Evolutionary conservation across 1,140 invertebrate species (phyloP), one percentile per base, ranked within the genome.

Genomic region (Cardiocondyla obscurior): DNA sequence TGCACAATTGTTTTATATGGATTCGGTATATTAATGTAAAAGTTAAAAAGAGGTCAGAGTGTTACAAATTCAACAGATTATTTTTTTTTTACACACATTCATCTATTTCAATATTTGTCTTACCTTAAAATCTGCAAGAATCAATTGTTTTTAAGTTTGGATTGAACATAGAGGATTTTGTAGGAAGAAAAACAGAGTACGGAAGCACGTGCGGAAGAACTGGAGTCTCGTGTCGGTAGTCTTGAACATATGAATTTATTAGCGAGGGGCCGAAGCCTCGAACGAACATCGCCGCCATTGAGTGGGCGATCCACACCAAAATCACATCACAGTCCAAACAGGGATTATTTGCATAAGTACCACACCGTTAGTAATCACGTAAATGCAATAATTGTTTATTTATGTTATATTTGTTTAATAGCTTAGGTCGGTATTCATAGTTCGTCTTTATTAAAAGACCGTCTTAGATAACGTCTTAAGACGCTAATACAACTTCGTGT

Each of bases 101-200:
- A 5, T 69, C 2, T 49, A 53, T 3, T 53, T 22, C 28, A 46
- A n/a, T 46, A 39, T 10, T 65, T 0, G 46, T 8, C 5, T 19
- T 19, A n/a, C 49, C n/a, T 51, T 22, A 51, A 36, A 62, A 60
- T 62, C 19, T 51, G 12, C 6, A 33, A 33, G 1, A 7, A 51
- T 16, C 0, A 0, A 33, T 51, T 7, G 12, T 46, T 36, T 33
- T 69, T 46, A 51, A 69, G 2, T 69, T 30, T 3, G 51, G 5
- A 69, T 33, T 69, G n/a, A 67, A 67, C 49, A 19, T 51, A n/a
- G 44, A 67, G 10, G 3, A 67, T 33, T 67, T 85, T 84, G 2
- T 70, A 99, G 95, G 99, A 99, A 95, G 99, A 99, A 94, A 99
- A 99, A 92, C 98, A 99, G 94, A 98, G 96, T 90, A 99, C 98